These are phyloP conservation scores for Labroides dimidiatus DNA, from an alignment of 2,797 vertebrate species.

Conservation along the genomic window DNA sequence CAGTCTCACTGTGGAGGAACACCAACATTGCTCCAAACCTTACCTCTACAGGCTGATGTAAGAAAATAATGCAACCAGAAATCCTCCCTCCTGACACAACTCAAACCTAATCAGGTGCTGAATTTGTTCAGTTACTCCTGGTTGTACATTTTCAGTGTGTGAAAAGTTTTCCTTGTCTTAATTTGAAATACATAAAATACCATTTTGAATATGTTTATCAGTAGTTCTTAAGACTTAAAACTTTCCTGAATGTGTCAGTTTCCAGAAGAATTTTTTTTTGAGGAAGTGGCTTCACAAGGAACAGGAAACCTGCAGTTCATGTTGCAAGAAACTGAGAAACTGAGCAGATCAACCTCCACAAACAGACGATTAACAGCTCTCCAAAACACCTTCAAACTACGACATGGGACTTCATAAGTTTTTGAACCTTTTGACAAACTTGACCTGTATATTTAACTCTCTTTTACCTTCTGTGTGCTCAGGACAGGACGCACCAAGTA, in stretches of 20 bases:
- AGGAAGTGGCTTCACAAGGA: slow-evolving; percentile 68
- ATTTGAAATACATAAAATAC: neutral
- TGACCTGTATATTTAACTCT: slow-evolving; percentile 44
- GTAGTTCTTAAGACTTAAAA: slow-evolving; percentile 12
- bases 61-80: slow-evolving; percentile 29
- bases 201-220: neutral
- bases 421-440: slow-evolving; percentile 1
- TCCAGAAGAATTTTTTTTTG: slow-evolving; percentile 43
- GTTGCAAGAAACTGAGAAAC: slow-evolving; percentile 17
- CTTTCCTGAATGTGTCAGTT: slow-evolving; percentile 11
- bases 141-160: neutral
- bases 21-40: slow-evolving; percentile 50
- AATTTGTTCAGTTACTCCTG: neutral
- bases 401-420: slow-evolving; percentile 34
- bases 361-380: neutral
- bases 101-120: neutral
- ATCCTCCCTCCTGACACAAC: neutral
- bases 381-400: neutral
- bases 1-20: slow-evolving; percentile 63
- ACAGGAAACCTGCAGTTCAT: slow-evolving; percentile 65
- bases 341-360: neutral
- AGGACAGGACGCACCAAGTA: slow-evolving; percentile 47
- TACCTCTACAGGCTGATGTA: slow-evolving; percentile 18
- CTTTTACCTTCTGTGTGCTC: slow-evolving; percentile 20
- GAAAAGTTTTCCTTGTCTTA: neutral